Evolutionary conservation across 2,797 vertebrate species (phyloP).

Genomic region (Syncerus caffer): DNA sequence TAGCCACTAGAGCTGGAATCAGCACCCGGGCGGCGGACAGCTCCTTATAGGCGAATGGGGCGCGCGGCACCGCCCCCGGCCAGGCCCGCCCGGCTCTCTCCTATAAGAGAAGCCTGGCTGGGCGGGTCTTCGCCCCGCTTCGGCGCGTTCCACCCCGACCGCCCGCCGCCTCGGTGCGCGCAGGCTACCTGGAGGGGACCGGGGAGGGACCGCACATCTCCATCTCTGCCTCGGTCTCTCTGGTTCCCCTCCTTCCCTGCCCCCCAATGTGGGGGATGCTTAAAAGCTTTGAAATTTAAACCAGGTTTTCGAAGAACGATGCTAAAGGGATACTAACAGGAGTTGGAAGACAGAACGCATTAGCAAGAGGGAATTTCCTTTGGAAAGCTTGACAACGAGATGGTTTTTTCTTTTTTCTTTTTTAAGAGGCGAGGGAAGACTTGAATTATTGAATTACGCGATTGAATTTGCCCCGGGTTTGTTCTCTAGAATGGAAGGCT

Average conservation of each 20-base stretch:
- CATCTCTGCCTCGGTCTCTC: not conserved
- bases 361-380: not conserved
- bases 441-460: not conserved
- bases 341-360: not conserved
- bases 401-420: too few species aligned
- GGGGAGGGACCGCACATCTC: not conserved
- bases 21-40: constrained; percentile 67
- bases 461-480: not conserved
- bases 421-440: not conserved
- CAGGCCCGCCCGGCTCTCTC: constrained; percentile 76
- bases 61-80: constrained; percentile 79
- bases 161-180: not conserved
- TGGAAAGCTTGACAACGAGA: not conserved
- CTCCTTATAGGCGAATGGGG: constrained; percentile 82
- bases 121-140: constrained; percentile 75
- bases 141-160: rapidly evolving
- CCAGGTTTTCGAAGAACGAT: not conserved
- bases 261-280: not conserved
- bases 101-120: constrained; percentile 70
- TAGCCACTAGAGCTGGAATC: constrained; percentile 39
- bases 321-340: not conserved
- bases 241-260: rapidly evolving
- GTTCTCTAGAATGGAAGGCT: not conserved
- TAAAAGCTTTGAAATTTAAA: not conserved
- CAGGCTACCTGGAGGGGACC: not conserved